Evolutionary conservation across 2,888 invertebrate species (phyloP).

Genomic region (Phaonia tiefii): DNA sequence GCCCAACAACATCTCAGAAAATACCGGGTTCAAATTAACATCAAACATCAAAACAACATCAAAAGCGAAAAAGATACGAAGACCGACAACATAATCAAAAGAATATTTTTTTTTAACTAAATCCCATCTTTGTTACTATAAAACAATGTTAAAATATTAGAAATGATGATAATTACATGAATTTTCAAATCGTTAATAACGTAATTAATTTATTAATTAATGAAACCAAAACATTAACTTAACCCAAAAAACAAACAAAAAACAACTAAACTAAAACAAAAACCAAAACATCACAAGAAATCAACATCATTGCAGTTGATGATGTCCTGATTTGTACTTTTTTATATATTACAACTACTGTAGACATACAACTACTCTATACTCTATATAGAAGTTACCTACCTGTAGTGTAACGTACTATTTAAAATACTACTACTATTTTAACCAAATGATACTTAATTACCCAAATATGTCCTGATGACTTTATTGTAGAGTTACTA

Average conservation of each 20-base stretch:
- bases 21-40: slow-evolving; percentile 2
- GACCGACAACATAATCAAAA: too few species aligned
- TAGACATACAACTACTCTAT: neutral
- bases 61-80: slow-evolving; percentile 14
- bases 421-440: slow-evolving; percentile 41
- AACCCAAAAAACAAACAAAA: too few species aligned
- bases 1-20: slow-evolving; percentile 9
- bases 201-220: too few species aligned
- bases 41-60: slow-evolving; percentile 14
- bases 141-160: slow-evolving; percentile 71
- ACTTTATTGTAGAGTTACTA: slow-evolving; percentile 55
- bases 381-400: slow-evolving; percentile 19
- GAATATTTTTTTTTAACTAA: slow-evolving; percentile 1
- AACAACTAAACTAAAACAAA: too few species aligned
- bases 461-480: slow-evolving; percentile 47
- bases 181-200: too few species aligned
- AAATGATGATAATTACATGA: too few species aligned
- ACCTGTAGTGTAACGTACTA: slow-evolving; percentile 36
- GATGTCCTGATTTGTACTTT: too few species aligned
- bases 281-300: too few species aligned
- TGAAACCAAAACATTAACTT: too few species aligned
- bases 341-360: neutral
- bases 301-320: too few species aligned
- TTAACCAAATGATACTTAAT: slow-evolving; percentile 7
- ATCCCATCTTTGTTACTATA: slow-evolving; percentile 62